Conservation (phyloP, 2,113 vertebrate species). For the Clarias batrachus region DNA sequence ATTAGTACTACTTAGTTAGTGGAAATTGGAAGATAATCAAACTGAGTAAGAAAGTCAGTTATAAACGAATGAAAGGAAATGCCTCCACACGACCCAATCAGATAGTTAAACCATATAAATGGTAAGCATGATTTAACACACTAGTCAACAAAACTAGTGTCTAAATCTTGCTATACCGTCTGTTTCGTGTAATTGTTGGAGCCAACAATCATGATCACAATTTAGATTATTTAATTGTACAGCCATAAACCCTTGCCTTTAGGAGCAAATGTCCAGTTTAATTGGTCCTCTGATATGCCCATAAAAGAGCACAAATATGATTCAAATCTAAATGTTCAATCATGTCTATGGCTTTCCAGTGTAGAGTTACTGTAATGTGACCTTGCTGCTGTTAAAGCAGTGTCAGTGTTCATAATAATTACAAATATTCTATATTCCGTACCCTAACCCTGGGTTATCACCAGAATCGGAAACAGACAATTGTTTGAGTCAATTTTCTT, state of each 20-base stretch:
- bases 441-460: not conserved
- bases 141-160: not conserved
- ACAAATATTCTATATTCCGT: not conserved
- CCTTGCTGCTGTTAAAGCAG: not conserved
- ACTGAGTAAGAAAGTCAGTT: not conserved
- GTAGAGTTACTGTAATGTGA: constrained; percentile 5
- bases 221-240: not conserved
- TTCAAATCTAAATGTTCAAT: not conserved
- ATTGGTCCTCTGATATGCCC: not conserved
- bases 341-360: not conserved
- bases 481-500: not conserved
- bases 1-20: not conserved
- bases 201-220: not conserved
- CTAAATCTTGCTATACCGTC: not conserved
- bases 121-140: not conserved
- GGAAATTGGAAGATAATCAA: not conserved
- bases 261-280: not conserved
- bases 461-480: not conserved
- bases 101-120: not conserved
- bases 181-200: not conserved
- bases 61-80: not conserved
- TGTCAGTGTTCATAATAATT: not conserved
- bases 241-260: not conserved
- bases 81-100: not conserved
- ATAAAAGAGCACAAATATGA: not conserved